These are phyloP conservation scores for Acestrorhynchus altus DNA, from an alignment of 2,797 vertebrate species.

Conservation along the genomic window DNA sequence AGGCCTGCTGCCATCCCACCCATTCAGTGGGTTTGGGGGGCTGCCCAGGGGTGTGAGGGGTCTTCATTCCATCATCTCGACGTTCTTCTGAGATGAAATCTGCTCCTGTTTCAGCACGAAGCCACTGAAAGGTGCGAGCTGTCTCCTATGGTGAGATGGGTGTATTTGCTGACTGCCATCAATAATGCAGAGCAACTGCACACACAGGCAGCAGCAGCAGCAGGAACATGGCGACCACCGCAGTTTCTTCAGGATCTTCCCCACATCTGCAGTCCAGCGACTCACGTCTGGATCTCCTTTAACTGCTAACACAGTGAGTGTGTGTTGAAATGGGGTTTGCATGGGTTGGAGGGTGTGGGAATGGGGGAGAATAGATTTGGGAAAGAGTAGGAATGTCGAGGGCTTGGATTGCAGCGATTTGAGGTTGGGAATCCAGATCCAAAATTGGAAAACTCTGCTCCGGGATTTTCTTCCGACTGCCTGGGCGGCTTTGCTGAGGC, in stretches of 20 bases:
- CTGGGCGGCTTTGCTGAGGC: too few relatives aligned
- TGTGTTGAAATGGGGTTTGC: constrained; percentile 31
- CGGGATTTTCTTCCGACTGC: too few relatives aligned
- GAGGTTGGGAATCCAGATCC: too few relatives aligned
- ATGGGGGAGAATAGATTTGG: not conserved
- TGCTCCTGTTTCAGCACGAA: not conserved
- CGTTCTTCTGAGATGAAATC: not conserved
- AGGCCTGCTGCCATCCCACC: constrained; percentile 17
- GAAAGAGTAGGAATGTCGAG: not conserved
- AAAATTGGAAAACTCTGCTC: too few relatives aligned
- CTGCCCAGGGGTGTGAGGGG: not conserved
- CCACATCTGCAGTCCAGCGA: constrained; percentile 88
- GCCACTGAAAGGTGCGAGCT: not conserved
- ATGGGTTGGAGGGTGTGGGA: not conserved
- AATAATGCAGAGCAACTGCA: constrained; percentile 86
- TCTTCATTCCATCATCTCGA: not conserved
- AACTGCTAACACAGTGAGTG: constrained; percentile 79
- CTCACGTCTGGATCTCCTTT: constrained; percentile 84
- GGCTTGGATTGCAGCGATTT: too few relatives aligned
- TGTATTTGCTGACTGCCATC: constrained; percentile 82
- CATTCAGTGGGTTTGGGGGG: constrained; percentile 21
- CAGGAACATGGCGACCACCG: constrained; percentile 98
- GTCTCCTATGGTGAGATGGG: constrained; percentile 21
- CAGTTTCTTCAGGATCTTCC: constrained; percentile 89
- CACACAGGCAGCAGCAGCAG: constrained; percentile 85